Evolutionary conservation across 2,888 invertebrate genomes (phyloP).

Genomic region (Melieria picta): DNA sequence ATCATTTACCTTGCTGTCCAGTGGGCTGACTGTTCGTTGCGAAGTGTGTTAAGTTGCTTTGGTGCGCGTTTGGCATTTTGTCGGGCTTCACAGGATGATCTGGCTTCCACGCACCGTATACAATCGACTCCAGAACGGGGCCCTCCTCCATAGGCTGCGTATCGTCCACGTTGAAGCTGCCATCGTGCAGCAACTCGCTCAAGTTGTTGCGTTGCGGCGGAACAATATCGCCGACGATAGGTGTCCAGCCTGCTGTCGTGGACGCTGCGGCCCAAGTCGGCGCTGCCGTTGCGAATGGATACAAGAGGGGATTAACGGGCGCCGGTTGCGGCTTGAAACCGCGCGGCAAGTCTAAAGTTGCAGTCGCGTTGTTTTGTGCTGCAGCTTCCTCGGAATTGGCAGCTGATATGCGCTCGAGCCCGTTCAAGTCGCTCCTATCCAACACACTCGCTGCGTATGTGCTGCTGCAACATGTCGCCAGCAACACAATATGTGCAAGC

Average conservation of each 20-base stretch:
- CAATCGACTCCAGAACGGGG: constrained; percentile 49
- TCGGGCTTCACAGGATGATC: constrained; percentile 51
- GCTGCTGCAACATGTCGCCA: background rate
- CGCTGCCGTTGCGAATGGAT: constrained; percentile 41
- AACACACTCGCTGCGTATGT: background rate
- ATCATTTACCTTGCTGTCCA: constrained; percentile 38
- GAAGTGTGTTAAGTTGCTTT: too few relatives aligned
- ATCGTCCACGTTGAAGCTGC: constrained; percentile 21
- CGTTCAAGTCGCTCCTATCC: background rate
- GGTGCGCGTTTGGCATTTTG: constrained; percentile 4
- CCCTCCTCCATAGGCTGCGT: constrained; percentile 30
- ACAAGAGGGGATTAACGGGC: constrained; percentile 42
- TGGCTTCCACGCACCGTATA: constrained; percentile 59
- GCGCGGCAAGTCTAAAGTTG: constrained; percentile 39
- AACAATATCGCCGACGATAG: constrained; percentile 20
- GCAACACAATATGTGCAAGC: background rate
- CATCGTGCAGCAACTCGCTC: constrained; percentile 32
- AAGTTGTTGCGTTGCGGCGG: background rate
- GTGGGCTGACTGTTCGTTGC: constrained; percentile 15
- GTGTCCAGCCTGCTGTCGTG: constrained; percentile 34
- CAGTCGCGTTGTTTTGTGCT: background rate
- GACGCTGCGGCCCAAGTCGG: constrained; percentile 10
- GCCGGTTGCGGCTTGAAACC: constrained; percentile 44
- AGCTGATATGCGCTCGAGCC: background rate
- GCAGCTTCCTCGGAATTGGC: background rate